Percentiles rank a stretch among this genome's conserved stretches.
These are phyloP conservation scores for Gisinianus flammeolus DNA, from an alignment of 2,888 invertebrate genomes.

Conservation along the genomic window DNA sequence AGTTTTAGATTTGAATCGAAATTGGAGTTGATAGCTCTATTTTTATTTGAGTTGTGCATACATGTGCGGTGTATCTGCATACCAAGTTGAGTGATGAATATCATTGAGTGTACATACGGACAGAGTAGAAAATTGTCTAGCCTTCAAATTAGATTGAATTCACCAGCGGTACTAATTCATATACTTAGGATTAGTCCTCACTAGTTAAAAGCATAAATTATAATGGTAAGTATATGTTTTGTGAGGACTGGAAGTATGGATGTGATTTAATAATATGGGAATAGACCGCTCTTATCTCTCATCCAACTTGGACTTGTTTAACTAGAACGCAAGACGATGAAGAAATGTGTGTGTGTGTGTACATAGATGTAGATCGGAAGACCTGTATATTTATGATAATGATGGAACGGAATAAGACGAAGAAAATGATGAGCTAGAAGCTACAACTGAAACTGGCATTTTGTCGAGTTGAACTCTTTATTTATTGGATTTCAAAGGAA, in stretches of 20 bases:
- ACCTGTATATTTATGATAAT: too few species aligned
- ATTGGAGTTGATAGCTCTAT: slow-evolving; percentile 16
- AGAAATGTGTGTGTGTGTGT: neutral
- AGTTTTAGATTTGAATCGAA: neutral
- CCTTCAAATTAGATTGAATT: slow-evolving; percentile 1
- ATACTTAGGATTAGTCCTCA: neutral
- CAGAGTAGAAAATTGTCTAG: neutral
- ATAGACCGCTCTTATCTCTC: neutral
- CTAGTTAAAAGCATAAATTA: neutral
- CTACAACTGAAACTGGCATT: neutral
- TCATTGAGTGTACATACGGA: neutral
- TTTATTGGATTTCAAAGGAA: slow-evolving; percentile 27
- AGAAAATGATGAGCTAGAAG: neutral
- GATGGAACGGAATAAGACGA: neutral
- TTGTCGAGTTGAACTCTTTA: slow-evolving; percentile 22
- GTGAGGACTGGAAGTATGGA: neutral
- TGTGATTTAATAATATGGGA: neutral
- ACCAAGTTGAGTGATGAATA: neutral
- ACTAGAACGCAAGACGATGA: too few species aligned
- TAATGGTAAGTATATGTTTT: neutral
- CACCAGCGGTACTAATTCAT: neutral
- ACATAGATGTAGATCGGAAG: too few species aligned
- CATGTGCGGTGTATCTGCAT: neutral
- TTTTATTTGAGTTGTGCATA: neutral
- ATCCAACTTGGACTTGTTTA: too few species aligned